Base-by-base conservation (phyloP, 2,113 vertebrate species). In the Aramus guarauna region DNA sequence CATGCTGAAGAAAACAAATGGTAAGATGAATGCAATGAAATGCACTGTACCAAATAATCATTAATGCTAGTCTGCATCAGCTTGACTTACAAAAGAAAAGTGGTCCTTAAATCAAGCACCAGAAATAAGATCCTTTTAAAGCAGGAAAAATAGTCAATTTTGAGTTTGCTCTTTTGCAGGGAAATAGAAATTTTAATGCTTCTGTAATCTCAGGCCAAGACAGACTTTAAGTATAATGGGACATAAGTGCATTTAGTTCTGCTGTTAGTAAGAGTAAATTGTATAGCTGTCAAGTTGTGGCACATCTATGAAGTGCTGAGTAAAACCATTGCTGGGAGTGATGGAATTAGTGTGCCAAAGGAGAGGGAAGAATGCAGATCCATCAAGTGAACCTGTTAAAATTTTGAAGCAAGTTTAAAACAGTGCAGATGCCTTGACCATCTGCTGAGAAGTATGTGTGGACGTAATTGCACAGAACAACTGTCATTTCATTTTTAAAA, bases 341-440 rank as follows among this genome's bases (percentile, higher is more conserved):
- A 78, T 69, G 68, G 78, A 80, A 83, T 90, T 12, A 59, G 45
- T 3, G 18, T 96, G 89, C 81, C 72, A 45, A 72, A 85, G 92
- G 53, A 81, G 34, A 72, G 36, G 45, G 55, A 77, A 71, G 75
- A 85, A 62, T 55, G 62, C 73, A 76, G 64, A 90, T 90, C 81
- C 75, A 92, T 76, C 94, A 88, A 22, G 60, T 64, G 85, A 95
- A 88, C 76, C 85, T 94, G 81, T 41, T 82, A 60, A 66, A 77
- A 82, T 77, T 86, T n/a, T 26, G 89, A 80, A 86, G 85, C 84
- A 71, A 50, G 18, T 75, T 87, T 80, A 69, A 95, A 89, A 55
- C 73, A 72, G 88, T 72, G 9, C 82, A 94, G 90, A 64, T 74
- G 83, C 82, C 55, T 45, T 87, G 91, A 32, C 83, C 87, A 94